Base-by-base conservation (phyloP, 2,797 vertebrate genomes). In the Anguilla pacifica region DNA sequence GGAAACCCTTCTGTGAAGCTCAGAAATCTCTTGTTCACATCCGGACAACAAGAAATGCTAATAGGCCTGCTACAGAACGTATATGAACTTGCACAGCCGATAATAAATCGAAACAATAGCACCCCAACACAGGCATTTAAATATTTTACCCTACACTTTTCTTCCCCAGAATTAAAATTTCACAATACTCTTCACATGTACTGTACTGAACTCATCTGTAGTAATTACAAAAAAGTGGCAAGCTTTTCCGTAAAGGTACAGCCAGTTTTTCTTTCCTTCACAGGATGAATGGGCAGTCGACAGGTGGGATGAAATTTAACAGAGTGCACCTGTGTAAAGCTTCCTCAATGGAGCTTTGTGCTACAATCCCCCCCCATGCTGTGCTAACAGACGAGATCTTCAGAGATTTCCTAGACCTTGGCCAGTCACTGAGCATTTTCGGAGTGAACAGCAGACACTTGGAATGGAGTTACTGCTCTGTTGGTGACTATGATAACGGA, bases 291-390 rank as follows among this genome's bases (percentile, higher is more conserved):
- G 82, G 17, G 51, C 61, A 46, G 43, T 17, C 22, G 10, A 70
- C 81, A 87, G 59, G 84, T 53, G 43, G 86, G 59, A 10, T 67
- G 61, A 64, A 83, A 70, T 22, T 28, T 46, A 87, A 83, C 39
- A 83, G 51, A 31, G 19, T 35, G 1, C 31, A 28, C 74, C 35
- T 74, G 35, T 82, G 53, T 84, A 3, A 11, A 67, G 17, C 55
- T 59, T 81, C 7, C 22, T 17, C 59, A 43, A 83, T 15, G 43
- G 46, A 43, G 43, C 31, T 13, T 15, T 35, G 17, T 49, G 3
- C 59, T 83, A 22, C 49, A 51, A 53, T 22, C 39, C 55, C 49
- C 49, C 10, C 19, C 53, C 35, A 35, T 83, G 59, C 86, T 61
- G 53, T 22, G 55, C n/a, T 72, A 72, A 72, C 67, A 72, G 25